A percentile compares a stretch with the other conserved stretches of the same genome.
These are phyloP conservation scores for Pristionchus exspectatus DNA, from an alignment of 2,888 invertebrate species.

Conservation along the genomic window DNA sequence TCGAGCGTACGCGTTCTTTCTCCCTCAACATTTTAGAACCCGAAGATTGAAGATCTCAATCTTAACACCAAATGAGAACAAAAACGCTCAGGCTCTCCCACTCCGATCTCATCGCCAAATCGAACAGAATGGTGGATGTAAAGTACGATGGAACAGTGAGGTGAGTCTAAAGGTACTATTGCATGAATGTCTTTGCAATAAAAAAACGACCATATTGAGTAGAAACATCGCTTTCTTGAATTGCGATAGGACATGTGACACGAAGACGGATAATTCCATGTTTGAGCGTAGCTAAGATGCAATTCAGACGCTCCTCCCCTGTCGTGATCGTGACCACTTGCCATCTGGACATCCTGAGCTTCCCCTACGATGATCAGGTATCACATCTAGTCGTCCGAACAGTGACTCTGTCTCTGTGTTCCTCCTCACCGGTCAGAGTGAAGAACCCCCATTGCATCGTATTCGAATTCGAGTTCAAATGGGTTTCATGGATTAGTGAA, in stretches of 20 bases:
- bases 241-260: too few relatives aligned
- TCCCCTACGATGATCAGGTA: slow-evolving; percentile 68
- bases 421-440: too few relatives aligned
- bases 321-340: slow-evolving; percentile 59
- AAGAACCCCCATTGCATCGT: too few relatives aligned
- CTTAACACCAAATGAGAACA: background rate
- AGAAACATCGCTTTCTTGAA: too few relatives aligned
- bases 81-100: slow-evolving; percentile 14
- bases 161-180: background rate
- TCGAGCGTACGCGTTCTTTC: slow-evolving; percentile 57
- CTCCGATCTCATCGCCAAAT: slow-evolving; percentile 55
- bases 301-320: slow-evolving; percentile 41
- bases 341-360: slow-evolving; percentile 61
- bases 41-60: background rate
- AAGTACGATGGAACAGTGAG: slow-evolving; percentile 63
- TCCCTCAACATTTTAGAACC: background rate
- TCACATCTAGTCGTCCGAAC: too few relatives aligned
- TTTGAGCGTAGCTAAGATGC: too few relatives aligned
- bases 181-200: too few relatives aligned
- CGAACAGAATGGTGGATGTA: slow-evolving; percentile 61
- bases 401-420: too few relatives aligned
- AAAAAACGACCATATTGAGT: too few relatives aligned
- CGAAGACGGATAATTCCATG: too few relatives aligned
- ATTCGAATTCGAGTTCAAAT: too few relatives aligned
- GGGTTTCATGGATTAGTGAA: too few relatives aligned